These are phyloP conservation scores for Brevimyrus niger DNA, from an alignment of 2,113 vertebrate species.

Conservation along the genomic window DNA sequence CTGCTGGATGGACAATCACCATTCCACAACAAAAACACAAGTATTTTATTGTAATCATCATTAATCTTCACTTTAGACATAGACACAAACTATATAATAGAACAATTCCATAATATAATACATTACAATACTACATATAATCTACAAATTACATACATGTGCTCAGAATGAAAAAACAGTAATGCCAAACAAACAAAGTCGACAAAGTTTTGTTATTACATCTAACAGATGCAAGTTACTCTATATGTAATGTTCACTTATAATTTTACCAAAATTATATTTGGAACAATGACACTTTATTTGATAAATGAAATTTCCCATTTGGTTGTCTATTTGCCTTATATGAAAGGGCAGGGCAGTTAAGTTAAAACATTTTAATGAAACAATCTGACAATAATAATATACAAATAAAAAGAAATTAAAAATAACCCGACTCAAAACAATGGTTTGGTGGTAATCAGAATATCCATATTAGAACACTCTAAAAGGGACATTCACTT, in stretches of 20 bases:
- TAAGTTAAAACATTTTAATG: neutral
- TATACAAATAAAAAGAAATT: neutral
- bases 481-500: neutral
- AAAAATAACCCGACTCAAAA: neutral
- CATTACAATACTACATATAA: neutral
- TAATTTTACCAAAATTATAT: neutral
- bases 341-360: neutral
- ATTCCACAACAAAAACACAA: neutral
- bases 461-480: neutral
- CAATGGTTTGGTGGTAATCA: neutral
- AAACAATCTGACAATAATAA: neutral
- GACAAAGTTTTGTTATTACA: neutral
- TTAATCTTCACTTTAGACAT: neutral
- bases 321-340: neutral
- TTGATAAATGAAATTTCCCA: neutral
- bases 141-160: neutral
- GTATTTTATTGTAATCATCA: neutral
- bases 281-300: neutral
- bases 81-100: neutral
- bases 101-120: neutral
- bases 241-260: neutral
- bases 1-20: neutral
- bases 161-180: neutral
- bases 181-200: no score
- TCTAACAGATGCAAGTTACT: neutral